Evolutionary conservation across 2,113 vertebrate genomes (phyloP).

Genomic region (Thalassoma bifasciatum): DNA sequence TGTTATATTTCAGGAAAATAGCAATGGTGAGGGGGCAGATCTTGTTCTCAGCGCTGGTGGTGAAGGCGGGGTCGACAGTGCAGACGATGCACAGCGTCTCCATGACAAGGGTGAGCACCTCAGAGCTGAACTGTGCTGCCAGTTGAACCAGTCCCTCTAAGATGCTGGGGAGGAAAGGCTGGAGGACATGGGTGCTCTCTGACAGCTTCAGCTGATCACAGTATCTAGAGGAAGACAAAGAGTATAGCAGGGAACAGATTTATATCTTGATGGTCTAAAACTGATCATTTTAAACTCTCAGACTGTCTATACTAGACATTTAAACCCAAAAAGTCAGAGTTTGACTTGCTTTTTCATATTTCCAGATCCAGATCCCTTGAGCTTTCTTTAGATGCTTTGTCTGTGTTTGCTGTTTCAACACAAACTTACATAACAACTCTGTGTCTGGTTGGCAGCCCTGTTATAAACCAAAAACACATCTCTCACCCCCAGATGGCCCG

Average conservation of each 20-base stretch:
- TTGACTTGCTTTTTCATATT: too few species aligned
- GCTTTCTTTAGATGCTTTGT: too few species aligned
- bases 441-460: not conserved
- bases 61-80: conserved; percentile 93
- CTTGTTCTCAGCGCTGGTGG: conserved; percentile 93
- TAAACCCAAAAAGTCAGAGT: not conserved
- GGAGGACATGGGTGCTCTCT: conserved; percentile 93
- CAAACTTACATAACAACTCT: not conserved
- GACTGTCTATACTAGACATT: not conserved
- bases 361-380: too few species aligned
- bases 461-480: not conserved
- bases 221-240: conserved; percentile 81
- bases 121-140: conserved; percentile 96
- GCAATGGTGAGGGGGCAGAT: conserved; percentile 99
- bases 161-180: conserved; percentile 96
- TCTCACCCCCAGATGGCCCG: conserved; percentile 98
- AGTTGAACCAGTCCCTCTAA: conserved; percentile 95
- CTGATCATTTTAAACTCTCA: not conserved
- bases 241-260: not conserved
- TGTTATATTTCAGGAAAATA: conserved; percentile 98
- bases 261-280: too few species aligned
- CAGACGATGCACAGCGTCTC: conserved; percentile 97
- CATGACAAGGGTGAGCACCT: conserved; percentile 98
- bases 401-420: not conserved
- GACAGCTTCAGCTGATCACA: conserved; percentile 98